Evolutionary conservation across 37 sponge, comb jelly and placozoan species (phyloP).

Genomic region (Oopsacas minuta): DNA sequence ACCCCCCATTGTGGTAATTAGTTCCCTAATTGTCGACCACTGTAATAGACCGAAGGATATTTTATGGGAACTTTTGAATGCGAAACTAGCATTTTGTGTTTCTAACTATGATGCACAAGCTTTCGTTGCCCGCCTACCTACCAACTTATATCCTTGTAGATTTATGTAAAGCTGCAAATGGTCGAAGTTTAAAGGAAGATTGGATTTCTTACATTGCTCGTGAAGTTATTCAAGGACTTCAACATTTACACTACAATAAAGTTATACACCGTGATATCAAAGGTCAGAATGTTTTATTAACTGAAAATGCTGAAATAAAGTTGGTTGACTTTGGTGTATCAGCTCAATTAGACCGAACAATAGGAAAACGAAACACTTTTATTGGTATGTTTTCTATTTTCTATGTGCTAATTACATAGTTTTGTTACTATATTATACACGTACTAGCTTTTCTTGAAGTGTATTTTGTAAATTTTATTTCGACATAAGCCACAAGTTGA

Average conservation of each 20-base stretch:
- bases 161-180: slow-evolving; percentile 39
- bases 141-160: slow-evolving; percentile 25
- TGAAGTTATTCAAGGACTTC: slow-evolving; percentile 75
- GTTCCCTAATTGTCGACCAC: too few relatives aligned
- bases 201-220: slow-evolving; percentile 89
- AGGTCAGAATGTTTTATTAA: slow-evolving; percentile 90
- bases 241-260: slow-evolving; percentile 86
- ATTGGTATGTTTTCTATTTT: slow-evolving; percentile 55
- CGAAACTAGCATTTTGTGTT: too few relatives aligned
- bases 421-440: too few relatives aligned
- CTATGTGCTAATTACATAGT: too few relatives aligned
- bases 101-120: too few relatives aligned
- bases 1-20: too few relatives aligned
- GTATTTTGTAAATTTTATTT: too few relatives aligned
- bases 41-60: too few relatives aligned
- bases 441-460: too few relatives aligned
- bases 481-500: too few relatives aligned
- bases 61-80: too few relatives aligned
- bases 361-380: slow-evolving; percentile 93
- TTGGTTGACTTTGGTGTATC: slow-evolving; percentile 97
- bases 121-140: too few relatives aligned
- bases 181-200: slow-evolving; percentile 74
- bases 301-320: slow-evolving; percentile 97
- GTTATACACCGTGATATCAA: slow-evolving; percentile 97
- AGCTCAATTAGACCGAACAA: slow-evolving; percentile 88